These are phyloP conservation scores for Muscina levida DNA, from an alignment of 2,888 invertebrate genomes.

Conservation along the genomic window DNA sequence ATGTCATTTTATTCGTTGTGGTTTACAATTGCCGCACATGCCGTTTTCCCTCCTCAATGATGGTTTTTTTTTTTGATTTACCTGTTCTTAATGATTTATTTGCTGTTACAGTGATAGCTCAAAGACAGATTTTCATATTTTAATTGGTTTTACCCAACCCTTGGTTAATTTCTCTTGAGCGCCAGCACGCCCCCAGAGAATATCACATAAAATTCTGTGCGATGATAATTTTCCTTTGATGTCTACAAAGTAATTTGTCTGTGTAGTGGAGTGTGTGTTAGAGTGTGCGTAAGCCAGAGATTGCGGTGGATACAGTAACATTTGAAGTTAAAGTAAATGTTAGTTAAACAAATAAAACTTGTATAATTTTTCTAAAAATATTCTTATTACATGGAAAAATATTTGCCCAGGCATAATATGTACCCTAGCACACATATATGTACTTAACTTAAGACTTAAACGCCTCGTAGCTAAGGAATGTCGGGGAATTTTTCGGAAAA, in stretches of 20 bases:
- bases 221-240: conserved; percentile 24
- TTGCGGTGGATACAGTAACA: too few species aligned
- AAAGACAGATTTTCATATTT: conserved; percentile 36
- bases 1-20: conserved; percentile 6
- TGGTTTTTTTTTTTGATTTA: conserved; percentile 8
- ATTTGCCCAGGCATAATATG: conserved; percentile 28
- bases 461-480: neutral
- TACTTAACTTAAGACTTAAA: conserved; percentile 10
- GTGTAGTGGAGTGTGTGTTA: neutral
- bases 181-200: neutral
- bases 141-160: conserved; percentile 27
- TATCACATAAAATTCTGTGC: neutral
- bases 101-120: conserved; percentile 12
- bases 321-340: conserved; percentile 38
- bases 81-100: conserved; percentile 32
- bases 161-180: neutral
- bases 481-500: conserved; percentile 1
- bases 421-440: neutral
- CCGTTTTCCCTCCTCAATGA: neutral
- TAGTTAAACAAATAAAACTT: conserved; percentile 34
- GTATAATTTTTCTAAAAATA: conserved; percentile 38
- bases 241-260: conserved; percentile 19
- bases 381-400: conserved; percentile 26
- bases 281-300: neutral
- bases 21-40: neutral